Evolutionary conservation across 2,113 vertebrate species (phyloP).

Genomic region (Hucho hucho): DNA sequence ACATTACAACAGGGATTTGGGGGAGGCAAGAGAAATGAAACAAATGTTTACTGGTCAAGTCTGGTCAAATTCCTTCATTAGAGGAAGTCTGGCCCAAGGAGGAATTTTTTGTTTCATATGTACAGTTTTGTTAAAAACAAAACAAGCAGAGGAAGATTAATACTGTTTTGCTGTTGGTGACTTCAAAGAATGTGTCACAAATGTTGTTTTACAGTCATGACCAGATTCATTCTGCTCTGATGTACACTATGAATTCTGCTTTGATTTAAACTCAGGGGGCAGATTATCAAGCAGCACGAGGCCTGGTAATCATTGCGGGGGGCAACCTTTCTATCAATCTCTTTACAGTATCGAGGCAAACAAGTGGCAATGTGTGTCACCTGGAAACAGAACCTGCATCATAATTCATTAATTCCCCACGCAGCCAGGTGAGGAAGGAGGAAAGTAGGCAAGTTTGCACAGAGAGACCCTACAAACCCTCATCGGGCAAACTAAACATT

Average conservation of each 20-base stretch:
- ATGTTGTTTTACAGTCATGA: slow-evolving; percentile 3
- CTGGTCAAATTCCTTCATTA: slow-evolving; percentile 68
- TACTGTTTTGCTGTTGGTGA: background rate
- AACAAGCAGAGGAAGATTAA: slow-evolving; percentile 24
- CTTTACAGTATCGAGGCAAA: background rate
- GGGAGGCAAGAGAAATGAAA: slow-evolving; percentile 70
- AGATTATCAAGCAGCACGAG: background rate
- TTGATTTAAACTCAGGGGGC: background rate
- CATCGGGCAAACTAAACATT: background rate
- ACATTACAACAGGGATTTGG: slow-evolving; percentile 76
- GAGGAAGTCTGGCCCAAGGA: slow-evolving; percentile 39
- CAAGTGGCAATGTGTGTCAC: background rate
- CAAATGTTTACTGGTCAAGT: slow-evolving; percentile 58
- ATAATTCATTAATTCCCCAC: background rate
- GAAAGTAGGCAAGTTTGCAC: background rate
- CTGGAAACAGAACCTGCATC: background rate
- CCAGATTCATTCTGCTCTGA: slow-evolving; percentile 12
- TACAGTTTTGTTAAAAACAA: slow-evolving; percentile 22
- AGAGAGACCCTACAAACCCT: background rate
- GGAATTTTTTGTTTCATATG: slow-evolving; percentile 36
- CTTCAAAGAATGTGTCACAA: slow-evolving; percentile 18
- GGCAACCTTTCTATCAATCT: background rate
- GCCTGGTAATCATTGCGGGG: background rate
- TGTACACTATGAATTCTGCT: background rate
- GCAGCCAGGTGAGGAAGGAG: background rate